These are phyloP conservation scores for Drosophila emarginata DNA, from an alignment of 2,888 invertebrate genomes.

Conservation along the genomic window DNA sequence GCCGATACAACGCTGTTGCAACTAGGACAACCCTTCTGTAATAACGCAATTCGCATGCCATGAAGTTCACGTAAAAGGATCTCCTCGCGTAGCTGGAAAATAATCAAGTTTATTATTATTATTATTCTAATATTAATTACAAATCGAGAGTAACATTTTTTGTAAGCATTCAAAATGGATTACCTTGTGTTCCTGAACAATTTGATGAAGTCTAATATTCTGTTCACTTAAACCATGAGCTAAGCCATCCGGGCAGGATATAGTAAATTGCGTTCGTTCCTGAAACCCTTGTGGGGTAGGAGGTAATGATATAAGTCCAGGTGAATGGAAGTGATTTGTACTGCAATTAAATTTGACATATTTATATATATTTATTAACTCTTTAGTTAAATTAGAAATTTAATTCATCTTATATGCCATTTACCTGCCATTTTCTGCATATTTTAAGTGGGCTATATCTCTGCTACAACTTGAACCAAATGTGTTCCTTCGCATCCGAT, in stretches of 20 bases:
- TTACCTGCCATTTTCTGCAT: conserved; percentile 73
- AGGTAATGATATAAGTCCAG: conserved; percentile 80
- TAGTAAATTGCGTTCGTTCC: conserved; percentile 79
- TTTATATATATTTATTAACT: not conserved
- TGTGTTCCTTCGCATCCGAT: conserved; percentile 75
- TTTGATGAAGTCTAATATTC: conserved; percentile 88
- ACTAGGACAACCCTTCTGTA: conserved; percentile 85
- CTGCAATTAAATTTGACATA: conserved; percentile 41
- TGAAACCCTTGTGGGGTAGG: conserved; percentile 84
- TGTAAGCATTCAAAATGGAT: no score
- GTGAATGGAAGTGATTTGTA: conserved; percentile 77
- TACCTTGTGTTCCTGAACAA: conserved; percentile 91
- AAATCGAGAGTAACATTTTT: no score
- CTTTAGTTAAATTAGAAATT: not conserved
- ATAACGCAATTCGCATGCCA: conserved; percentile 89
- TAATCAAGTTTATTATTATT: not conserved
- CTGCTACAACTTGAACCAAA: conserved; percentile 78
- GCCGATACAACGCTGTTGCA: conserved; percentile 84
- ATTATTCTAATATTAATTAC: not conserved
- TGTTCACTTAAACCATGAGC: conserved; percentile 82
- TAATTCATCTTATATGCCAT: conserved; percentile 49
- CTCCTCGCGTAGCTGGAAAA: conserved; percentile 88
- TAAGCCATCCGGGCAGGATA: conserved; percentile 82
- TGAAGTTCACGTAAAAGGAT: conserved; percentile 90
- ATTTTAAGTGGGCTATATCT: conserved; percentile 69